Evolutionary conservation across 2,888 invertebrate species (phyloP), one percentile per base, ranked within the genome.

Genomic region (Lydus trimaculatus): DNA sequence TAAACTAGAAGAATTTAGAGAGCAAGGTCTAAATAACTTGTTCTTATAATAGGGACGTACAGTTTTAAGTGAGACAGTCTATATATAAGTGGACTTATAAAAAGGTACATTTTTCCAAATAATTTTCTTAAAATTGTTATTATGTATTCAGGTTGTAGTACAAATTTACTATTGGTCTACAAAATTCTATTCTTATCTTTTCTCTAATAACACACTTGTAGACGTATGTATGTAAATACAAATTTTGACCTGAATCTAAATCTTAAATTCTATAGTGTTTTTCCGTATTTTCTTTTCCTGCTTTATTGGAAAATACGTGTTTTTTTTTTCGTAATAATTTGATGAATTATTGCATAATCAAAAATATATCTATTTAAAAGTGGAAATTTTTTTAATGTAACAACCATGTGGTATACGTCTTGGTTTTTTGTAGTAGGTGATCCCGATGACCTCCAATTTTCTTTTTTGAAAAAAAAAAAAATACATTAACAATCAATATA

Each of bases 241-340:
- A 56, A 56, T 56, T 56, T 15, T 28, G 56, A 56, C 56, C 56
- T 28, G 28, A 56, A 56, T 56, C 56, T 56, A 5, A 2, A 56
- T 9, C 2, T 1, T 23, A 5, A 9, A 25, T 15, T 25, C 7
- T 15, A n/a, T n/a, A 25, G 2, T 52, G 23, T 56, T 28, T 28
- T 56, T 56, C 56, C 56, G 56, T 6, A 25, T 56, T 56, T 52
- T 52, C 9, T 23, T 11, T 13, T 43, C 8, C 28, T 28, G n/a
- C n/a, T n/a, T n/a, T n/a, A n/a, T n/a, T n/a, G n/a, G n/a, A n/a
- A n/a, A n/a, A n/a, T 28, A 28, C 4, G 28, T 28, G 2, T 28
- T 28, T 4, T 28, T 28, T 28, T 28, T 28, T 28, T 28, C 28
- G 4, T 28, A 28, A 15, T 36, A 36, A 36, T 13, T 36, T 36